Conservation (phyloP, 2,797 vertebrate genomes). For the Parambassis ranga region DNA sequence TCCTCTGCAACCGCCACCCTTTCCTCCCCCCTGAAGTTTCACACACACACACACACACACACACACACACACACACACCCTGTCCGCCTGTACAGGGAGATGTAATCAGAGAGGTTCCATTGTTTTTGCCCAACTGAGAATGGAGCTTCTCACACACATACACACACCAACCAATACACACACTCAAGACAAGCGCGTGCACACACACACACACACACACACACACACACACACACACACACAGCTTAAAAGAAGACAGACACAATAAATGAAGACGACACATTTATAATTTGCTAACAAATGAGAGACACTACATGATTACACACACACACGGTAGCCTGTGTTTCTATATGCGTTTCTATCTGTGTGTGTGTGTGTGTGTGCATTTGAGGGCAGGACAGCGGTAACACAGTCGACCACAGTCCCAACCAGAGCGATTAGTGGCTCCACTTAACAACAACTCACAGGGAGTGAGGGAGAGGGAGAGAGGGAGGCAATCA, state of each 20-base stretch:
- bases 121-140: constrained; percentile 71
- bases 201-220: neutral
- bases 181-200: no score
- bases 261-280: neutral
- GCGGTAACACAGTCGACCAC: constrained; percentile 55
- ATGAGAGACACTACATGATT: constrained; percentile 27
- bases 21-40: constrained; percentile 46
- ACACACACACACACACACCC: constrained; percentile 45
- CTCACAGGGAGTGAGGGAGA: constrained; percentile 6
- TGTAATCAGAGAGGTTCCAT: constrained; percentile 76
- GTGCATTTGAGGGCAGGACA: constrained; percentile 43
- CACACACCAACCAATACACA: constrained; percentile 30
- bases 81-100: constrained; percentile 58
- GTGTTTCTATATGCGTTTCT: constrained; percentile 10
- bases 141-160: constrained; percentile 48
- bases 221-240: neutral
- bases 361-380: constrained; percentile 5
- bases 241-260: neutral
- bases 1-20: constrained; percentile 47
- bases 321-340: neutral
- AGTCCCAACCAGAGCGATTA: constrained; percentile 63
- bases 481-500: neutral
- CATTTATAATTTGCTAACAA: constrained; percentile 22
- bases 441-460: constrained; percentile 64
- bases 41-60: constrained; percentile 39